phyloP scores from a whole-genome alignment of 2,113 vertebrate species.

The Platycercus adscitus region DNA sequence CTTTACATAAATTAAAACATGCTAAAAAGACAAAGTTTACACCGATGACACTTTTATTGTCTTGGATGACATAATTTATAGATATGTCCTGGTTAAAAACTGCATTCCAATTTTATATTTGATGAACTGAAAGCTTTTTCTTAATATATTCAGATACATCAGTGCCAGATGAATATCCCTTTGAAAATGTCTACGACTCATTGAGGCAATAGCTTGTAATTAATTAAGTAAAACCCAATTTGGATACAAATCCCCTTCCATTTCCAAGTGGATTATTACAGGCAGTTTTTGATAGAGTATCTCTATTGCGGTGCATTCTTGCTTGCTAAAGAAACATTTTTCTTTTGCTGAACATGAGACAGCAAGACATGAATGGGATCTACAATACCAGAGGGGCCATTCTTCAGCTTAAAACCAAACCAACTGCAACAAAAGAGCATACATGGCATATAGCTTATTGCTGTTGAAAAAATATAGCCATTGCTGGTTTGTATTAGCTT shows the following conservation, averaged over 20 bases:
- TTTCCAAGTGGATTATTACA: background rate
- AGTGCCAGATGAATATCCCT: background rate
- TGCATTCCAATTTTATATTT: background rate
- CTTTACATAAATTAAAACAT: background rate
- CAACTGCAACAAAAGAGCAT: background rate
- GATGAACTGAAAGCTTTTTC: background rate
- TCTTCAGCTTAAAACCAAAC: background rate
- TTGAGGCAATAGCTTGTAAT: conserved; percentile 20
- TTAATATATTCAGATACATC: background rate
- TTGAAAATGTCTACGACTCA: conserved; percentile 8
- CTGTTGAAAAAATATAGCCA: background rate
- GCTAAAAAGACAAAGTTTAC: background rate
- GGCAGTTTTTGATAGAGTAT: background rate
- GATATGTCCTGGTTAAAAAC: background rate
- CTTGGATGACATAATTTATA: background rate
- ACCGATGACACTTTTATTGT: background rate
- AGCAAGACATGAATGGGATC: background rate
- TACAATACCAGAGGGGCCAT: background rate
- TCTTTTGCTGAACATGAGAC: background rate
- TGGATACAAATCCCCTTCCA: background rate
- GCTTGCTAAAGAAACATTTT: background rate
- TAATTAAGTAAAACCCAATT: background rate
- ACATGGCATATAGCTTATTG: background rate
- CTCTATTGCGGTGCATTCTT: background rate
- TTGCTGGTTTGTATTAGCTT: conserved; percentile 14